Conservation (phyloP, 2,888 invertebrate species). For the Cheilosia soror region DNA sequence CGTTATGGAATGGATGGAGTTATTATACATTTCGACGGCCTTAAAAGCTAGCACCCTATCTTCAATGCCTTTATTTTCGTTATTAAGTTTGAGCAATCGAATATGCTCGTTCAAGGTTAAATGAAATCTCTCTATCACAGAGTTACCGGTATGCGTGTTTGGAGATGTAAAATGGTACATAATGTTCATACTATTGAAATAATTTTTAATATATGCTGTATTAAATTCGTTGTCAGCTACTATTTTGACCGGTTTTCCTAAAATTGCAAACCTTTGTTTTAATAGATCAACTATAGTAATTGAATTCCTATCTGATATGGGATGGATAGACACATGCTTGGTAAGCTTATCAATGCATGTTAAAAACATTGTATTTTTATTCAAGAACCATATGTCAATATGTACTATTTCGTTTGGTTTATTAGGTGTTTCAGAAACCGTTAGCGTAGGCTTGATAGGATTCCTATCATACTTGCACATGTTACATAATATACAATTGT, state of each 20-base stretch:
- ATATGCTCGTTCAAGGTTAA: conserved; percentile 57
- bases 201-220: neutral
- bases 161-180: conserved; percentile 27
- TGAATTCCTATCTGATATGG: conserved; percentile 19
- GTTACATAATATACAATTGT: conserved; percentile 61
- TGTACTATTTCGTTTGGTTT: conserved; percentile 25
- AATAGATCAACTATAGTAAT: conserved; percentile 23
- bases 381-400: neutral
- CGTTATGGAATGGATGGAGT: conserved; percentile 56
- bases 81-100: conserved; percentile 44
- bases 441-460: conserved; percentile 44
- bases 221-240: conserved; percentile 39
- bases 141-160: conserved; percentile 41
- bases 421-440: conserved; percentile 49
- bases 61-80: conserved; percentile 38
- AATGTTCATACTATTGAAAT: neutral
- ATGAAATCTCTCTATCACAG: conserved; percentile 50
- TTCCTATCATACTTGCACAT: conserved; percentile 6
- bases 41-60: conserved; percentile 50
- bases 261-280: conserved; percentile 16
- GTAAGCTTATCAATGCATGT: conserved; percentile 37
- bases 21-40: conserved; percentile 55
- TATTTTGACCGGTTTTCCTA: conserved; percentile 33
- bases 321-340: neutral
- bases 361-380: conserved; percentile 18